phyloP scores from a whole-genome alignment of 2,888 invertebrate species.

The Saturnia japonica region DNA sequence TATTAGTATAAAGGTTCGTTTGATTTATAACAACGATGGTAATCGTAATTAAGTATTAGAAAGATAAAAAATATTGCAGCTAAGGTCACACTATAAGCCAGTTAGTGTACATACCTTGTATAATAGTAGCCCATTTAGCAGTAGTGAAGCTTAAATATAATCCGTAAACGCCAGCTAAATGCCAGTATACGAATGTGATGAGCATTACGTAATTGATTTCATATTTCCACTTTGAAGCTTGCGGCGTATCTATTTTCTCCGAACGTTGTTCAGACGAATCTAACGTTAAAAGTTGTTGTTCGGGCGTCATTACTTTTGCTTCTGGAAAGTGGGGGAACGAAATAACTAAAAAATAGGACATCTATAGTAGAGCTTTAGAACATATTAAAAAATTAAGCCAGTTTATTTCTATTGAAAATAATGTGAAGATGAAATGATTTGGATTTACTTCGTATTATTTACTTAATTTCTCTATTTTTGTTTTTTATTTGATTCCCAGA shows the following conservation, averaged over 20 bases:
- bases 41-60: too few species aligned
- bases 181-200: slow-evolving; percentile 33
- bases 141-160: slow-evolving; percentile 32
- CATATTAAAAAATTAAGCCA: too few species aligned
- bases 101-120: slow-evolving; percentile 29
- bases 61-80: too few species aligned
- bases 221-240: slow-evolving; percentile 27
- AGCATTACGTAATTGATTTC: slow-evolving; percentile 36
- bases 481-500: too few species aligned
- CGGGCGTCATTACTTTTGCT: slow-evolving; percentile 26
- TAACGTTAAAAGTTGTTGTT: background rate
- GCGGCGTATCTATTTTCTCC: slow-evolving; percentile 22
- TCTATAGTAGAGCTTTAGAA: too few species aligned
- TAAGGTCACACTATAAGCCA: too few species aligned
- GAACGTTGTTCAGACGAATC: slow-evolving; percentile 13
- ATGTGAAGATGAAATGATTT: too few species aligned
- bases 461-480: too few species aligned
- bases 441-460: too few species aligned
- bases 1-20: too few species aligned
- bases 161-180: slow-evolving; percentile 40
- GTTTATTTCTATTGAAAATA: too few species aligned
- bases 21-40: too few species aligned
- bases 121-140: slow-evolving; percentile 33
- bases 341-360: background rate
- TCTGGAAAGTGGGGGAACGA: background rate